Evolutionary conservation across 2,888 invertebrate genomes (phyloP).

Genomic region (Frankliniella fusca): DNA sequence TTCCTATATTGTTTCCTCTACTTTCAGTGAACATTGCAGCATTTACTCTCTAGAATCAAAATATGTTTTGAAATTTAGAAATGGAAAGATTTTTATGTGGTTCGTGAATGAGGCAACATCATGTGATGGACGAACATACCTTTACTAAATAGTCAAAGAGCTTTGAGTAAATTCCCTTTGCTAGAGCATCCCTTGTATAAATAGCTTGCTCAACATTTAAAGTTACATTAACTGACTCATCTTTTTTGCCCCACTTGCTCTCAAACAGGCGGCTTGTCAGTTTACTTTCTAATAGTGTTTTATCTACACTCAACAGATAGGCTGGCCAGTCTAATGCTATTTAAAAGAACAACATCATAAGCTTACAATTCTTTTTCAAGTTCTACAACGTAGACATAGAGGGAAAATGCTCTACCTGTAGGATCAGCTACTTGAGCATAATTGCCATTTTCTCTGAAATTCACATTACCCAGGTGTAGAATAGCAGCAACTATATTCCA

Average conservation of each 20-base stretch:
- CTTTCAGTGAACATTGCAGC: constrained; percentile 56
- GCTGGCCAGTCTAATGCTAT: constrained; percentile 60
- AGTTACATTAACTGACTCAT: constrained; percentile 60
- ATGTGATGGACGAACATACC: constrained; percentile 41
- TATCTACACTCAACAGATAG: constrained; percentile 56
- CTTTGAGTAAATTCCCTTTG: constrained; percentile 60
- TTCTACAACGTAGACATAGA: background rate
- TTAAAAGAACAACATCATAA: constrained; percentile 33
- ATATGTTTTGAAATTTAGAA: background rate
- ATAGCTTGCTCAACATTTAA: constrained; percentile 61
- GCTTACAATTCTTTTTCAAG: background rate
- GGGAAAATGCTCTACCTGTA: constrained; percentile 27
- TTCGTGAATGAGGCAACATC: background rate
- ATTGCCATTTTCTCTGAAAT: constrained; percentile 55
- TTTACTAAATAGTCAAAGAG: constrained; percentile 61
- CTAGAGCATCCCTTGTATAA: constrained; percentile 60
- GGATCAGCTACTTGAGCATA: constrained; percentile 48
- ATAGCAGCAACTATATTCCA: constrained; percentile 57
- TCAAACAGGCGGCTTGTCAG: constrained; percentile 60
- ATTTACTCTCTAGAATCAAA: constrained; percentile 55
- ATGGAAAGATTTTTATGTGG: too few species aligned
- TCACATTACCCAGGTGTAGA: constrained; percentile 61
- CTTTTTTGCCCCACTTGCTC: constrained; percentile 62
- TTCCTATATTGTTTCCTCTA: constrained; percentile 55
- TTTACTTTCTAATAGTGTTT: constrained; percentile 54